Conservation (phyloP, 2,888 invertebrate genomes). For the Eurytoma adleriae region DNA sequence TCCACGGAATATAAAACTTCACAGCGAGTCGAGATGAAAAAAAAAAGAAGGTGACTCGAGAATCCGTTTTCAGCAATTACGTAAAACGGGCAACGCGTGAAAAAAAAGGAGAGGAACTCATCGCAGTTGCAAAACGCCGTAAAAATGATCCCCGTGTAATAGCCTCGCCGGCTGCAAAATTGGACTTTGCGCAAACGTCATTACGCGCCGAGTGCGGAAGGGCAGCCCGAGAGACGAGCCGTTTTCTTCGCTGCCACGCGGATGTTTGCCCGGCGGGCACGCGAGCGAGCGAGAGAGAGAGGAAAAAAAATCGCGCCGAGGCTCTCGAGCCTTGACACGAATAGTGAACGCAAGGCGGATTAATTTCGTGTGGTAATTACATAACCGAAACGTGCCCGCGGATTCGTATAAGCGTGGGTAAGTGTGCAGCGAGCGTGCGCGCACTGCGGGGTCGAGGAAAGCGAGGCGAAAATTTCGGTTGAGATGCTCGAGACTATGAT, state of each 20-base stretch:
- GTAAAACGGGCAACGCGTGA: too few relatives aligned
- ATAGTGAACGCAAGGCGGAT: conserved; percentile 67
- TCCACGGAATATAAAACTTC: too few relatives aligned
- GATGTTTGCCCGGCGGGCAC: conserved; percentile 9
- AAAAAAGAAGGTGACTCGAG: too few relatives aligned
- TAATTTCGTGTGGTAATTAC: conserved; percentile 71
- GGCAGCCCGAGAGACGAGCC: not conserved
- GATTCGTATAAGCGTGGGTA: not conserved
- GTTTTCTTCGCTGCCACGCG: not conserved
- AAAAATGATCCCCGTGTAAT: not conserved
- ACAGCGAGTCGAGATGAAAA: too few relatives aligned
- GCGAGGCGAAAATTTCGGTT: not conserved
- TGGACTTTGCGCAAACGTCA: conserved; percentile 9
- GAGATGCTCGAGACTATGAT: not conserved
- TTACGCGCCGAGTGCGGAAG: not conserved
- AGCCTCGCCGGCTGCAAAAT: not conserved
- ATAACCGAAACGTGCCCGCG: conserved; percentile 61
- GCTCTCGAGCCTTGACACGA: conserved; percentile 69
- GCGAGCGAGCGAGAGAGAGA: not conserved
- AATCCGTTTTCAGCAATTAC: too few relatives aligned
- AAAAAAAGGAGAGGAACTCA: not conserved
- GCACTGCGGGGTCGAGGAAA: not conserved
- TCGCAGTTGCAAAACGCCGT: conserved; percentile 3
- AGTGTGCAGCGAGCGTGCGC: not conserved
- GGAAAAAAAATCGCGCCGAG: conserved; percentile 33